These are phyloP conservation scores for Sinocyclocheilus grahami DNA, from an alignment of 2,113 vertebrate species.

Conservation along the genomic window DNA sequence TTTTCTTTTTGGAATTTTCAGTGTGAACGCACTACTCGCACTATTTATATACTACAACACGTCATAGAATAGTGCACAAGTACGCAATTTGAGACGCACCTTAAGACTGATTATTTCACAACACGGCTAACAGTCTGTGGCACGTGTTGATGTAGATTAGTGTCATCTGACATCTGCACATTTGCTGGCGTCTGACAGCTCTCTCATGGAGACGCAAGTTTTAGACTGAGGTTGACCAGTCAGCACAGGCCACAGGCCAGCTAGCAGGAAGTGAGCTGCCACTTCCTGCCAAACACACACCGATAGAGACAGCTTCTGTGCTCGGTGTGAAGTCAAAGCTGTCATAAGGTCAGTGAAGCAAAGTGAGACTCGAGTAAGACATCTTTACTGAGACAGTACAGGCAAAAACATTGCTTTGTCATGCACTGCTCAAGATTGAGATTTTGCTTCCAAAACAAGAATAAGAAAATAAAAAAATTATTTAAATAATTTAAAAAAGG, in stretches of 20 bases:
- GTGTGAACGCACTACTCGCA: too few species aligned
- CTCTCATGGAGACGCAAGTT: constrained; percentile 29
- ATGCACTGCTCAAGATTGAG: too few species aligned
- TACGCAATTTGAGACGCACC: too few species aligned
- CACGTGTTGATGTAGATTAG: constrained; percentile 50
- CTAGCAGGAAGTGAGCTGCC: constrained; percentile 11
- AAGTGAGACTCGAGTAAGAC: background rate
- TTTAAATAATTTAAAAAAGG: too few species aligned
- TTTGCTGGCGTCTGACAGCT: background rate
- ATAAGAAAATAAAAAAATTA: too few species aligned
- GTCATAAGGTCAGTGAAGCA: background rate
- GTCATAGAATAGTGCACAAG: too few species aligned
- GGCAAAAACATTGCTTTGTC: too few species aligned
- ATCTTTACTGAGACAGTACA: background rate
- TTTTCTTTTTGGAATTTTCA: too few species aligned
- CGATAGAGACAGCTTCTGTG: background rate
- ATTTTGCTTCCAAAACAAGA: too few species aligned
- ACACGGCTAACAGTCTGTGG: background rate
- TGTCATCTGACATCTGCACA: constrained; percentile 31
- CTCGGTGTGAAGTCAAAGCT: background rate
- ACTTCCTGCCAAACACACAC: constrained; percentile 23
- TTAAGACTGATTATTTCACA: background rate
- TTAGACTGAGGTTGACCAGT: background rate
- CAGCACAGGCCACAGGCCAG: constrained; percentile 14
- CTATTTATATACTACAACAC: too few species aligned